Evolutionary conservation across 2,888 invertebrate genomes (phyloP).

Genomic region (Thymelicus acteon): DNA sequence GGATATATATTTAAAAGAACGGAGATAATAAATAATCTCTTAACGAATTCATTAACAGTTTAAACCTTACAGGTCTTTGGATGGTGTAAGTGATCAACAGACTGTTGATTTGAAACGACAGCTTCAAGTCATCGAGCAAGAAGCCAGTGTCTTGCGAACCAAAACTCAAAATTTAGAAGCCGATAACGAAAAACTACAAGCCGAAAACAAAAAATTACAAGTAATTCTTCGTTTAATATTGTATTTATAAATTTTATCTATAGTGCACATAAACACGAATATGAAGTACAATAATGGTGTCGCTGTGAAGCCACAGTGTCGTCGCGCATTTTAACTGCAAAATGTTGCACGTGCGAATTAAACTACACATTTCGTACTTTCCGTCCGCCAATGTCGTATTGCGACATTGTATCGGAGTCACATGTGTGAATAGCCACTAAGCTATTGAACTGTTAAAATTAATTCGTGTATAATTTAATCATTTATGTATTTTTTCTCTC

Average conservation of each 20-base stretch:
- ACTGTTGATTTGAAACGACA: constrained; percentile 89
- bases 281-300: too few species aligned
- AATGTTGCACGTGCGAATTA: too few species aligned
- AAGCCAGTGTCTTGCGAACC: constrained; percentile 87
- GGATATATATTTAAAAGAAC: neutral
- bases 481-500: constrained; percentile 22
- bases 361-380: too few species aligned
- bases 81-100: constrained; percentile 84
- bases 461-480: neutral
- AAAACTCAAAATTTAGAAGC: constrained; percentile 88
- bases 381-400: too few species aligned
- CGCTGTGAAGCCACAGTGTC: too few species aligned
- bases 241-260: too few species aligned
- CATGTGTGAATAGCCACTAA: too few species aligned
- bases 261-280: too few species aligned
- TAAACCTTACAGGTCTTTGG: constrained; percentile 79
- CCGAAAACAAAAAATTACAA: constrained; percentile 90
- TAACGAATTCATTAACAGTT: neutral
- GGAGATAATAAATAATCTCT: too few species aligned
- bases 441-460: too few species aligned
- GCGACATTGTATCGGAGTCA: too few species aligned
- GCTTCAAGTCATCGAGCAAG: constrained; percentile 91
- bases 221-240: constrained; percentile 49
- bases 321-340: too few species aligned
- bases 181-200: constrained; percentile 90